These are phyloP conservation scores for Helicoverpa assulta DNA, from an alignment of 2,888 invertebrate species.

Conservation along the genomic window DNA sequence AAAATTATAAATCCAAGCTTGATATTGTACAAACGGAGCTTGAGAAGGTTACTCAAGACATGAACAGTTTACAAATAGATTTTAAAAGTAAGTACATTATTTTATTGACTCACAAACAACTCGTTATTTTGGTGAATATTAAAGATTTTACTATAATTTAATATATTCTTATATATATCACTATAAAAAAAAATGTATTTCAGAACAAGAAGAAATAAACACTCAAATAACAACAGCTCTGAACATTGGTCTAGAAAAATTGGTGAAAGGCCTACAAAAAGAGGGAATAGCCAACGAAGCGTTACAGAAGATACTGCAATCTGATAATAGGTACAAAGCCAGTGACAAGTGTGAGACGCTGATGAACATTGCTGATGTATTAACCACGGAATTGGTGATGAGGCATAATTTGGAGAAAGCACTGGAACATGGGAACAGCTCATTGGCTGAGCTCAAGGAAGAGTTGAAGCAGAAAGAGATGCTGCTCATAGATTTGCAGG, in stretches of 20 bases:
- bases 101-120: not conserved
- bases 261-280: slow-evolving; percentile 62
- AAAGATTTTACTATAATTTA: not conserved
- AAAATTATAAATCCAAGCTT: slow-evolving; percentile 54
- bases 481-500: slow-evolving; percentile 63
- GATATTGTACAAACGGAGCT: slow-evolving; percentile 61
- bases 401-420: slow-evolving; percentile 65
- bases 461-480: slow-evolving; percentile 68
- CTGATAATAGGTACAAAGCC: slow-evolving; percentile 29
- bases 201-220: slow-evolving; percentile 63
- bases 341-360: slow-evolving; percentile 64
- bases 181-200: too few relatives aligned
- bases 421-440: slow-evolving; percentile 63
- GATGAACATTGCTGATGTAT: slow-evolving; percentile 65
- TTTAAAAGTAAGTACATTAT: slow-evolving; percentile 66
- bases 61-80: slow-evolving; percentile 63
- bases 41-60: slow-evolving; percentile 53
- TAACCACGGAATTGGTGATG: slow-evolving; percentile 65
- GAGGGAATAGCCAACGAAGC: slow-evolving; percentile 58
- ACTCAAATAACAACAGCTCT: slow-evolving; percentile 58
- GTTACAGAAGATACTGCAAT: slow-evolving; percentile 60
- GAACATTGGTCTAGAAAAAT: slow-evolving; percentile 62
- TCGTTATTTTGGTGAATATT: too few relatives aligned
- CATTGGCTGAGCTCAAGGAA: slow-evolving; percentile 62
- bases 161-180: too few relatives aligned